phyloP scores from a whole-genome alignment of 1,140 invertebrate species.

The Drosophila auraria region DNA sequence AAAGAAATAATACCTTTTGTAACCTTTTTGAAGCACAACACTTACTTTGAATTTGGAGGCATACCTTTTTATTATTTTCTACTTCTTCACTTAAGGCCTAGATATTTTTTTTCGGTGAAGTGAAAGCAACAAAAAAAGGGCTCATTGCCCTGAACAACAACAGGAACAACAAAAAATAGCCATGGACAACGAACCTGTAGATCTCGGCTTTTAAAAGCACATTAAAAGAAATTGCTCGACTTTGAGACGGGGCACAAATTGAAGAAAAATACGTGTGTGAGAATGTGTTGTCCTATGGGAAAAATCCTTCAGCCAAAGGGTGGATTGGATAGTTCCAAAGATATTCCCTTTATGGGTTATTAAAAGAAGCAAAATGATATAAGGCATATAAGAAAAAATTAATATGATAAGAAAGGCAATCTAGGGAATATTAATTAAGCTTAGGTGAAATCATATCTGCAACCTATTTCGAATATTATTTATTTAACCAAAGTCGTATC shows the following conservation, averaged over 20 bases:
- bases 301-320: neutral
- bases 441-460: too few species aligned
- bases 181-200: conserved; percentile 64
- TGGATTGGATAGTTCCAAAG: conserved; percentile 1
- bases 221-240: conserved; percentile 74
- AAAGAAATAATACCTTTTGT: too few species aligned
- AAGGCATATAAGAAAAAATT: neutral
- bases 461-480: neutral
- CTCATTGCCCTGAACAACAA: conserved; percentile 52
- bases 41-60: too few species aligned
- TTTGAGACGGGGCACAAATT: conserved; percentile 50
- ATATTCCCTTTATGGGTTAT: neutral
- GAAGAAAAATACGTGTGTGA: conserved; percentile 55
- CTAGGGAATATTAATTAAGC: too few species aligned
- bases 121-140: conserved; percentile 71
- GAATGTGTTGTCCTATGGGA: neutral
- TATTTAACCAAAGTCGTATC: too few species aligned
- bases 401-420: too few species aligned
- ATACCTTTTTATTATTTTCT: neutral
- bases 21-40: too few species aligned
- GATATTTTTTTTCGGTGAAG: conserved; percentile 26
- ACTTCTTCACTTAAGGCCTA: too few species aligned
- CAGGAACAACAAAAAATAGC: conserved; percentile 32
- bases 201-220: conserved; percentile 78
- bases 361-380: neutral